Evolutionary conservation across 1,140 invertebrate species (phyloP).

Genomic region (Cecropterus lyciades): DNA sequence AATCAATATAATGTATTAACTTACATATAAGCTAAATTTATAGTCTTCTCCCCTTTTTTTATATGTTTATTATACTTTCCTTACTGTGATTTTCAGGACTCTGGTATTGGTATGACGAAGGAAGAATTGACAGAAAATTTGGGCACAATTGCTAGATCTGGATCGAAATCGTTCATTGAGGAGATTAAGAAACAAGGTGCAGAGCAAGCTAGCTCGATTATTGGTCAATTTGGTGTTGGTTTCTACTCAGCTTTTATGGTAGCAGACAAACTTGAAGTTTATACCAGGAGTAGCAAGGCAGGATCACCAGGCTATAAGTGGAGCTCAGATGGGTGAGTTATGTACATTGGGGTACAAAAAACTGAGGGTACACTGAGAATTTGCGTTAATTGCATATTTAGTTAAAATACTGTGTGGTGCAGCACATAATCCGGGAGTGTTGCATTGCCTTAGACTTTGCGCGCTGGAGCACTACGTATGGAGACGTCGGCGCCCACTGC

Average conservation of each 20-base stretch:
- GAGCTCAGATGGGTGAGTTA: conserved; percentile 93
- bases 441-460: too few species aligned
- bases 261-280: conserved; percentile 97
- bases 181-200: conserved; percentile 90
- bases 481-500: too few species aligned
- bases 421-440: too few species aligned
- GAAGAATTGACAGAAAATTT: conserved; percentile 96
- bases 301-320: conserved; percentile 91
- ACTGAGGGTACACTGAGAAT: too few species aligned
- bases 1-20: too few species aligned
- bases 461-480: too few species aligned
- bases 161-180: conserved; percentile 97
- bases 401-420: too few species aligned
- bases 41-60: too few species aligned
- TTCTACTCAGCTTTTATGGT: conserved; percentile 99
- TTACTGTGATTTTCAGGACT: conserved; percentile 86
- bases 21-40: too few species aligned
- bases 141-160: conserved; percentile 97
- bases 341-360: too few species aligned
- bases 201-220: conserved; percentile 91
- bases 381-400: too few species aligned
- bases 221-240: conserved; percentile 99
- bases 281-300: conserved; percentile 87
- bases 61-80: neutral
- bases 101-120: conserved; percentile 97